Conservation (phyloP, 1,140 invertebrate genomes). For the Frieseomelitta varia region DNA sequence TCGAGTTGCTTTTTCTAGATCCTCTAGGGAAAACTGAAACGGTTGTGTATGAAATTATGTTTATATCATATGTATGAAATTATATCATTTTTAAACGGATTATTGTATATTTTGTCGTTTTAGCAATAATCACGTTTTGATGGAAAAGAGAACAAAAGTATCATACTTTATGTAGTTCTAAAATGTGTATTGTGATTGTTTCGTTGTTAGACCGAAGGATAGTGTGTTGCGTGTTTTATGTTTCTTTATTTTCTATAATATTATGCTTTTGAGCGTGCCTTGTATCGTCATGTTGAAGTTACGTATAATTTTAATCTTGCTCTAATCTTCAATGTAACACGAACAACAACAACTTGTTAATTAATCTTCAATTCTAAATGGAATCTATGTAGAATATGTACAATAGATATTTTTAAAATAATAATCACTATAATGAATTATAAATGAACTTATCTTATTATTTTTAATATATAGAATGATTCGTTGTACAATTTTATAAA, state of each 20-base stretch:
- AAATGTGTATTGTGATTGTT: conserved; percentile 41
- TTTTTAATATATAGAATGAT: not conserved
- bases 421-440: not conserved
- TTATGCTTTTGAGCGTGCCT: not conserved
- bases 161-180: not conserved
- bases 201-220: conserved; percentile 13
- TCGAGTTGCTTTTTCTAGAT: not conserved
- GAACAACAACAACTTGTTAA: too few species aligned
- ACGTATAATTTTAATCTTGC: not conserved
- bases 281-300: conserved; percentile 18
- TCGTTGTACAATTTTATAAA: not conserved
- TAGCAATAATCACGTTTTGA: not conserved
- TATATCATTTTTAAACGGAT: not conserved
- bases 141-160: not conserved
- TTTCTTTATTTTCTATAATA: not conserved
- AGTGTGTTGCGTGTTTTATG: conserved; percentile 4
- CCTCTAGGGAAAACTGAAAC: not conserved
- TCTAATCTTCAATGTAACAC: too few species aligned
- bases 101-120: conserved; percentile 14
- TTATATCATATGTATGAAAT: too few species aligned
- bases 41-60: not conserved
- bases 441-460: not conserved
- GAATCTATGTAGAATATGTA: not conserved
- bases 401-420: conserved; percentile 5
- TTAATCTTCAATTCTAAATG: not conserved